Evolutionary conservation across 1,140 invertebrate species (phyloP).

Genomic region (Antheraea pernyi): DNA sequence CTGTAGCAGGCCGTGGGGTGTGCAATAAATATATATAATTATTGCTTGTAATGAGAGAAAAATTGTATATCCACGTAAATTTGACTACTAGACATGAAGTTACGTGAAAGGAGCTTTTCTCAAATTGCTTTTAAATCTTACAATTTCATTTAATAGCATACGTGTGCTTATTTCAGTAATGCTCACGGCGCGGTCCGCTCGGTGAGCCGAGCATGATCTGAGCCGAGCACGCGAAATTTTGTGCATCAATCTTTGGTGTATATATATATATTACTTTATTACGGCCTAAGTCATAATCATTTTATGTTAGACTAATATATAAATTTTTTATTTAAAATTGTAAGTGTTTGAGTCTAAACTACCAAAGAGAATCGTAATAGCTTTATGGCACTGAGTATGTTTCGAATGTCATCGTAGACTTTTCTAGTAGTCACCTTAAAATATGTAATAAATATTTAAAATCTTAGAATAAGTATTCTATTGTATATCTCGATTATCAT

Average conservation of each 20-base stretch:
- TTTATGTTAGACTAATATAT: slow-evolving; percentile 11
- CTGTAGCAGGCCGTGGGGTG: not conserved
- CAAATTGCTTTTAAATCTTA: no score
- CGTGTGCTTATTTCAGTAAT: no score
- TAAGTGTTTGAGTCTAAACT: not conserved
- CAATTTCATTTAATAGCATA: no score
- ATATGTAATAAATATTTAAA: not conserved
- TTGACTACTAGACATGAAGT: no score
- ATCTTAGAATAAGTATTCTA: not conserved
- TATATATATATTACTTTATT: slow-evolving; percentile 24
- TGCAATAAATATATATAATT: not conserved
- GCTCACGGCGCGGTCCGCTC: no score
- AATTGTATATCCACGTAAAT: not conserved
- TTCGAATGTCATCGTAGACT: not conserved
- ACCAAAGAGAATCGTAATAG: not conserved
- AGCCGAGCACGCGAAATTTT: no score
- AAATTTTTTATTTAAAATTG: not conserved
- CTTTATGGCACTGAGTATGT: not conserved
- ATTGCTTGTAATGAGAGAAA: not conserved
- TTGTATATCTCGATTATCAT: not conserved
- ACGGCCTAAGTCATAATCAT: slow-evolving; percentile 27
- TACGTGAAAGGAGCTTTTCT: no score
- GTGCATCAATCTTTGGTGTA: not conserved
- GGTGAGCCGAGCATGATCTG: no score
- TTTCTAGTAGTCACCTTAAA: not conserved